A percentile compares a stretch with the other conserved stretches of the same genome.
phyloP scores from a whole-genome alignment of 2,888 invertebrate species.

The Synanthedon myopaeformis region DNA sequence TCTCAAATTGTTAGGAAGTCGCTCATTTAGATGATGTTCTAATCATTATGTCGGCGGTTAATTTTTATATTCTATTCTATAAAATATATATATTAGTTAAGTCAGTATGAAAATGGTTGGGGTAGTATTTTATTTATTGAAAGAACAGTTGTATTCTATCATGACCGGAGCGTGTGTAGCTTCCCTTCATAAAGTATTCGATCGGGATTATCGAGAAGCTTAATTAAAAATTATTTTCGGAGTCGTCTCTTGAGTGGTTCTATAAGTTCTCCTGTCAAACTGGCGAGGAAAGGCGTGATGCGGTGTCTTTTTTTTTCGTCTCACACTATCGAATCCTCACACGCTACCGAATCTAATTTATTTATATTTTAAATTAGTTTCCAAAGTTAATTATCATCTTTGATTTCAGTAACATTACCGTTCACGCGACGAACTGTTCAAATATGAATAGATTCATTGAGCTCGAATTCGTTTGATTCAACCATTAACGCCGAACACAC shows the following conservation, averaged over 20 bases:
- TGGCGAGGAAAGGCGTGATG: slow-evolving; percentile 33
- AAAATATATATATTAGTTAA: not conserved
- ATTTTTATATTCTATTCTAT: no score
- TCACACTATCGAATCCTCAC: slow-evolving; percentile 13
- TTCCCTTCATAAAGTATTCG: slow-evolving; percentile 12
- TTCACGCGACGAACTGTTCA: slow-evolving; percentile 28
- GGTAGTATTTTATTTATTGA: no score
- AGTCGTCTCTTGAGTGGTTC: slow-evolving; percentile 38
- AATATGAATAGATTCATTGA: slow-evolving; percentile 47
- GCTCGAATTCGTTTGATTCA: slow-evolving; percentile 41
- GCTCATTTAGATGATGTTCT: slow-evolving; percentile 19
- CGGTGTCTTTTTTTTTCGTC: slow-evolving; percentile 25
- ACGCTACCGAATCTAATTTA: slow-evolving; percentile 10
- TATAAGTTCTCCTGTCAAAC: slow-evolving; percentile 51
- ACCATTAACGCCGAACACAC: slow-evolving; percentile 45
- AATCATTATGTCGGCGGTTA: not conserved
- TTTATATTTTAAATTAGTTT: slow-evolving; percentile 5
- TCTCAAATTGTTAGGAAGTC: slow-evolving; percentile 37
- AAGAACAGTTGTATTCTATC: no score
- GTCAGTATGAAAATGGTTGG: no score
- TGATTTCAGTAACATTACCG: slow-evolving; percentile 22
- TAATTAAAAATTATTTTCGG: slow-evolving; percentile 65
- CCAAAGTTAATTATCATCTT: slow-evolving; percentile 11
- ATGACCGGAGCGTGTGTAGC: not conserved
- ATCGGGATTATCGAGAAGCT: slow-evolving; percentile 63